Base-by-base conservation (phyloP, 2,797 vertebrate genomes). In the Sciurus vulgaris region DNA sequence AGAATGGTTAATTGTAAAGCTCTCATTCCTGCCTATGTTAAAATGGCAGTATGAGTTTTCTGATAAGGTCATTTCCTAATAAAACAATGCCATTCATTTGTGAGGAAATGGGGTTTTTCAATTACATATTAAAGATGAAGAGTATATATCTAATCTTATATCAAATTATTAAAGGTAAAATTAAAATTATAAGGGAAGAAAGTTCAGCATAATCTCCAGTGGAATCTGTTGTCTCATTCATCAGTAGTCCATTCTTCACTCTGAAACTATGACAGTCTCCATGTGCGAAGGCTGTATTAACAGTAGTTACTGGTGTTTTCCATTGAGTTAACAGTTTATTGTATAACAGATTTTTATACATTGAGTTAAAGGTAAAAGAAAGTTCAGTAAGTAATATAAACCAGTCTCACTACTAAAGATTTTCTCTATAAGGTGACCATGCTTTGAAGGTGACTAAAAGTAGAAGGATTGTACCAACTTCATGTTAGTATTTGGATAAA, bases 41-140 rank as follows among this genome's bases (percentile, higher is more conserved):
- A 93, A 85, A 77, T 61, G 76, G 17, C 26, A 91, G n/a, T 38
- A 17, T 63, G 70, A 61, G n/a, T 61, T 86, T 94, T 95, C 47
- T 56, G 33, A 49, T 47, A 91, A 35, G 38, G 3, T 5, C 33
- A 74, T 89, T 93, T 7, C 1, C 24, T 89, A 76, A 93, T 18
- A 63, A 77, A 84, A 83, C 24, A 86, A 54, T 33, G 18, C 33
- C 51, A 67, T 54, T 12, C 38, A 18, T 84, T 70, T 94, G 82
- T 83, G 26, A 94, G 38, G 74, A 17, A 94, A 69, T 65, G 24
- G 11, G 44, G 8, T 47, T 78, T 74, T 89, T 87, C 24, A 72
- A 15, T 18, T 76, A 70, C 17, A 41, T 85, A 24, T 83, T 91
- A 56, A 38, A 92, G 41, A 89, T 13, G 24, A 92, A 85, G 47